A percentile compares a stretch with the other conserved stretches of the same genome.
phyloP scores from a whole-genome alignment of 2,113 vertebrate genomes.

The Romanogobio albipinnatus region DNA sequence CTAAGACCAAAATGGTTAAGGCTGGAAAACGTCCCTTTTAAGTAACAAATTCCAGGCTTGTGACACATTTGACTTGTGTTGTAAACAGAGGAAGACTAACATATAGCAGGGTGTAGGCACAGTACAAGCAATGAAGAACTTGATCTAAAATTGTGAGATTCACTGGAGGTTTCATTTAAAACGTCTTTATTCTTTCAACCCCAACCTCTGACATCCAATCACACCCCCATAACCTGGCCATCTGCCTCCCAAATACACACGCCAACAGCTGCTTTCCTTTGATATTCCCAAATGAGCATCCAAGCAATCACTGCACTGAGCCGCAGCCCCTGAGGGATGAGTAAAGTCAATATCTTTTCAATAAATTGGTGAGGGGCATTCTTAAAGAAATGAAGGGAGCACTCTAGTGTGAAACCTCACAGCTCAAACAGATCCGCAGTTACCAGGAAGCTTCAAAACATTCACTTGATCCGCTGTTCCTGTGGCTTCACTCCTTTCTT shows the following conservation, averaged over 20 bases:
- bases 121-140: neutral
- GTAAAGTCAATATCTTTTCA: conserved; percentile 38
- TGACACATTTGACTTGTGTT: neutral
- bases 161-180: neutral
- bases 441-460: conserved; percentile 10
- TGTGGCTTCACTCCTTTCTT: neutral
- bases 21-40: neutral
- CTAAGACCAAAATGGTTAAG: neutral
- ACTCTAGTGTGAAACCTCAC: neutral
- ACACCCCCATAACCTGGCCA: neutral
- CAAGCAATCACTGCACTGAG: conserved; percentile 27
- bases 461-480: conserved; percentile 1
- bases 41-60: neutral
- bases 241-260: neutral
- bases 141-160: neutral
- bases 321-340: conserved; percentile 23
- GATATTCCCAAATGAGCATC: neutral
- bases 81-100: neutral
- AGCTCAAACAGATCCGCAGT: neutral
- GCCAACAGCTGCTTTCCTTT: conserved; percentile 22
- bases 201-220: neutral
- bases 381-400: neutral
- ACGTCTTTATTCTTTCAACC: neutral
- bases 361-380: neutral
- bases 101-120: too few relatives aligned